Base-by-base conservation (phyloP, 2,888 invertebrate species). In the Gari tellinella region DNA sequence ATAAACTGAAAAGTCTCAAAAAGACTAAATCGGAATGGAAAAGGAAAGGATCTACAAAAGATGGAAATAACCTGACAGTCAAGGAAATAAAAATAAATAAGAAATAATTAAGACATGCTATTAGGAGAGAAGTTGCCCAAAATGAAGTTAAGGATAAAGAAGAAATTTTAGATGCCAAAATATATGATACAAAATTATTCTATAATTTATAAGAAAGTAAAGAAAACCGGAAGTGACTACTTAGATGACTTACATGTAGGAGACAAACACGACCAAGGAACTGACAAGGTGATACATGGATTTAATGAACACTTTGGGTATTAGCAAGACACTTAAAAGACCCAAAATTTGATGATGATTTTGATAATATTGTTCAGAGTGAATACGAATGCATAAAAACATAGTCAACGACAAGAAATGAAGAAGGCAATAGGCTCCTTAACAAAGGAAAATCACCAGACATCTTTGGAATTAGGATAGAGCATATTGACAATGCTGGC, bases 361-460 rank as follows among this genome's bases (percentile, higher is more conserved):
- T 26, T 31, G 31, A 52, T 43, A 43, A 43, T 31, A 31, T 31
- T 31, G 31, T 31, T 31, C 31, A 31, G 10, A 31, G 31, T 31
- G 31, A 31, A 31, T 31, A 31, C 31, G 31, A 31, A 31, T 31
- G 10, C 31, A 31, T 31, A 31, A 31, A 31, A 31, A 31, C 4
- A 31, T 31, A 31, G 31, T 31, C 31, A 31, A 31, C 4, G 31
- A 31, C 31, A 31, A 43, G 61, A 62, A 43, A 7, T 68, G 25
- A 21, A 48, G 14, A 17, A 46, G 48, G 61, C 68, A 19, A 31
- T 68, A n/a, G 17, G 41, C 14, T 55, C 14, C 23, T 68, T 14
- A 61, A 68, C 26, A 61, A 25, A 46, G 68, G 68, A 14, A 68
- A 68, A 46, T 31, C 68, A 15, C 31, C 62, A 14, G 61, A 68